These are phyloP conservation scores for Tribolium castaneum DNA, from an alignment of 1,140 invertebrate species.

Conservation along the genomic window DNA sequence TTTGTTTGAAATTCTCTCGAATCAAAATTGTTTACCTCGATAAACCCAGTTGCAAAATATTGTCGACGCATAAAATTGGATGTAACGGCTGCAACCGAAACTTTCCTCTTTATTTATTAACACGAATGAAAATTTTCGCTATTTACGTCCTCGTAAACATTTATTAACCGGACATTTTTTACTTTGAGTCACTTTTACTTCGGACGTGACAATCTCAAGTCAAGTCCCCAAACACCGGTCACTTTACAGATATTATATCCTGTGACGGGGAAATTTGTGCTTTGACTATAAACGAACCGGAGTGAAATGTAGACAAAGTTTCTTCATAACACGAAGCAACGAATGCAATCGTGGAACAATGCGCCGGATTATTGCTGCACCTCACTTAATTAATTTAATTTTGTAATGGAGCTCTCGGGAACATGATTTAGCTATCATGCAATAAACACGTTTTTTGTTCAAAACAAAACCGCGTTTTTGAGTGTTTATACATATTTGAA, in stretches of 20 bases:
- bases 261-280: conserved; percentile 21
- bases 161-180: not conserved
- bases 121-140: not conserved
- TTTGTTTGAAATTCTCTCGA: not conserved
- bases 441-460: no score
- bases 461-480: no score
- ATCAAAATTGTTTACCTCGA: not conserved
- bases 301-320: not conserved
- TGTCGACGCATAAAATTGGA: not conserved
- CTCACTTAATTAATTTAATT: no score
- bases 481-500: no score
- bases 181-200: not conserved
- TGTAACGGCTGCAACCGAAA: not conserved
- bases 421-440: no score
- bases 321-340: no score
- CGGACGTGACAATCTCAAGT: conserved; percentile 14
- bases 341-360: no score
- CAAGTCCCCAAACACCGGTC: conserved; percentile 21
- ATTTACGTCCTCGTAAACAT: not conserved
- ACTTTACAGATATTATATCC: conserved; percentile 25
- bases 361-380: no score
- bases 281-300: conserved; percentile 8
- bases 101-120: not conserved
- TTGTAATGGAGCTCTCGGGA: no score
- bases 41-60: not conserved